A percentile compares a stretch with the other conserved stretches of the same genome.
phyloP scores from a whole-genome alignment of 2,113 vertebrate genomes.

The Calyptomena viridis region DNA sequence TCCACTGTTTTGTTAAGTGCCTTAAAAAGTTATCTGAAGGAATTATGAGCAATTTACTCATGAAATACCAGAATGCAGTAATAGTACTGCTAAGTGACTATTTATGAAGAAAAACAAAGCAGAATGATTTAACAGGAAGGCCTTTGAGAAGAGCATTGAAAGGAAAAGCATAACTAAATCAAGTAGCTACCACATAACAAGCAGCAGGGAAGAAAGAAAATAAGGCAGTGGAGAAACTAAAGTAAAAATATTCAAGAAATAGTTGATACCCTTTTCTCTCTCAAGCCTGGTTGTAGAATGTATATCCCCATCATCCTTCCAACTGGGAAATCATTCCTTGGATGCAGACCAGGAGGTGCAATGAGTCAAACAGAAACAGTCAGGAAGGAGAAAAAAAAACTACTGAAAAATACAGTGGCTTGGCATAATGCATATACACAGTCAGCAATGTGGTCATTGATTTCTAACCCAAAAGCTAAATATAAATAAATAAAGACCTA shows the following conservation, averaged over 20 bases:
- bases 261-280: background rate
- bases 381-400: background rate
- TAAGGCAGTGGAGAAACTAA: background rate
- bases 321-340: slow-evolving; percentile 8
- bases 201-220: background rate
- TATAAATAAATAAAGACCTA: slow-evolving; percentile 43
- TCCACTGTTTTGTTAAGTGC: background rate
- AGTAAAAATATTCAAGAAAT: slow-evolving; percentile 24
- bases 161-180: background rate
- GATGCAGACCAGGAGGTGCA: slow-evolving; percentile 30
- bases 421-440: background rate
- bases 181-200: background rate
- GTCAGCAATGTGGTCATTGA: background rate
- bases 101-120: background rate
- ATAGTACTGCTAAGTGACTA: background rate
- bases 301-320: background rate
- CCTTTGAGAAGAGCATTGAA: background rate
- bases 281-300: background rate
- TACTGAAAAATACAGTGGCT: background rate
- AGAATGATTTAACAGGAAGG: background rate
- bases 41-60: background rate
- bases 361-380: background rate
- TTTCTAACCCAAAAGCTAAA: slow-evolving; percentile 16
- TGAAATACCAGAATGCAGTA: background rate
- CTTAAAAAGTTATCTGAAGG: background rate